Evolutionary conservation across 2,797 vertebrate species (phyloP).

Genomic region (Morus bassanus): DNA sequence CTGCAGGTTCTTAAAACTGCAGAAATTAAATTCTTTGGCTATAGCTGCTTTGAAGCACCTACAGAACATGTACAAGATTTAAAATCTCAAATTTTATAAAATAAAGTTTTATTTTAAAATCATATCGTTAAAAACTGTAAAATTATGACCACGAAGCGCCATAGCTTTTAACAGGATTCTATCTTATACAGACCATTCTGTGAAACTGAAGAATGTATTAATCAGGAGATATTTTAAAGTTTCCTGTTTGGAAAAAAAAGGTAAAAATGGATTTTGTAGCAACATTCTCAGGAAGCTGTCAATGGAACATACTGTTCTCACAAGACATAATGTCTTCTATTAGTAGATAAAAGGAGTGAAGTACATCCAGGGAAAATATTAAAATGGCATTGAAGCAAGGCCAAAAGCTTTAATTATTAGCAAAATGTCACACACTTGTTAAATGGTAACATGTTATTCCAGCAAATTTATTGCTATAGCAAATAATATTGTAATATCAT

Average conservation of each 20-base stretch:
- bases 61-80: not conserved
- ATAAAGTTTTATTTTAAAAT: not conserved
- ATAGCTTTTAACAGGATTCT: not conserved
- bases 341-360: slow-evolving; percentile 18
- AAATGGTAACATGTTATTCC: not conserved
- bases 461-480: not conserved
- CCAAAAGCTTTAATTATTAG: slow-evolving; percentile 32
- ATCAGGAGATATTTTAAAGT: not conserved
- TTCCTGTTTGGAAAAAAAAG: not conserved
- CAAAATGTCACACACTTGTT: not conserved
- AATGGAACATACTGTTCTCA: not conserved
- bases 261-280: slow-evolving; percentile 1
- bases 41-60: not conserved
- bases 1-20: not conserved
- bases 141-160: not conserved
- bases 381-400: slow-evolving; percentile 40
- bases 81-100: not conserved
- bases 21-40: not conserved
- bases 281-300: not conserved
- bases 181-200: not conserved
- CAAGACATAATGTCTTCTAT: not conserved
- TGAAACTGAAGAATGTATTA: not conserved
- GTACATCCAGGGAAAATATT: not conserved
- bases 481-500: not conserved
- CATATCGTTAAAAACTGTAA: not conserved